These are phyloP conservation scores for Phanerotoma sp. DNA, from an alignment of 2,888 invertebrate genomes.

Conservation along the genomic window DNA sequence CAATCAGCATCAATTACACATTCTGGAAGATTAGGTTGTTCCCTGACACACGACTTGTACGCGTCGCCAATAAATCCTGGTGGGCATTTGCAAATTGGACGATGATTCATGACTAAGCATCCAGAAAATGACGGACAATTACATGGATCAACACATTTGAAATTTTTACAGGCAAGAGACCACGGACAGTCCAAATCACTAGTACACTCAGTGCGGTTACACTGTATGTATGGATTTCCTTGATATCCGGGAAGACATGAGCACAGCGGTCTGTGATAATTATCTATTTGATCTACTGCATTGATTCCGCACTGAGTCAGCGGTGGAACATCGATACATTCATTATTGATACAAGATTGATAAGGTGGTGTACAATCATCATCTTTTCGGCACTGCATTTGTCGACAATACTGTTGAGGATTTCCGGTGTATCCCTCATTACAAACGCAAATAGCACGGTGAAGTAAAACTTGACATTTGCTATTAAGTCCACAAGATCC, in stretches of 20 bases:
- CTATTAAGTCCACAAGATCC: constrained; percentile 76
- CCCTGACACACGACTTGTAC: constrained; percentile 65
- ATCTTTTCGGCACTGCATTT: constrained; percentile 83
- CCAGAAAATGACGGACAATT: constrained; percentile 76
- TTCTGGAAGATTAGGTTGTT: constrained; percentile 63
- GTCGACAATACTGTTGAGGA: constrained; percentile 74
- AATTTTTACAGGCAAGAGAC: constrained; percentile 75
- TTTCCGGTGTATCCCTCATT: constrained; percentile 82
- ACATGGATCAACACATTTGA: constrained; percentile 82
- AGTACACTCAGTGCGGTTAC: constrained; percentile 77
- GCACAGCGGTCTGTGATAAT: constrained; percentile 77
- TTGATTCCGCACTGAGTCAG: constrained; percentile 78
- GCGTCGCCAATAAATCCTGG: constrained; percentile 82
- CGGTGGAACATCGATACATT: constrained; percentile 78
- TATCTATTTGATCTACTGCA: constrained; percentile 75
- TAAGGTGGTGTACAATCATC: constrained; percentile 78
- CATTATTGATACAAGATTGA: constrained; percentile 80
- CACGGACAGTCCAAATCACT: constrained; percentile 75
- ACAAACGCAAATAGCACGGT: constrained; percentile 81
- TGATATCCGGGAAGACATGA: constrained; percentile 74
- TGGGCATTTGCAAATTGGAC: constrained; percentile 78
- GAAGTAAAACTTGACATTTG: constrained; percentile 75
- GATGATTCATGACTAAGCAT: constrained; percentile 77
- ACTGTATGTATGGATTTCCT: constrained; percentile 79
- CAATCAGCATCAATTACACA: constrained; percentile 83